A percentile compares a stretch with the other conserved stretches of the same genome.
Conservation (phyloP, 2,888 invertebrate species). For the Phalera bucephala region DNA sequence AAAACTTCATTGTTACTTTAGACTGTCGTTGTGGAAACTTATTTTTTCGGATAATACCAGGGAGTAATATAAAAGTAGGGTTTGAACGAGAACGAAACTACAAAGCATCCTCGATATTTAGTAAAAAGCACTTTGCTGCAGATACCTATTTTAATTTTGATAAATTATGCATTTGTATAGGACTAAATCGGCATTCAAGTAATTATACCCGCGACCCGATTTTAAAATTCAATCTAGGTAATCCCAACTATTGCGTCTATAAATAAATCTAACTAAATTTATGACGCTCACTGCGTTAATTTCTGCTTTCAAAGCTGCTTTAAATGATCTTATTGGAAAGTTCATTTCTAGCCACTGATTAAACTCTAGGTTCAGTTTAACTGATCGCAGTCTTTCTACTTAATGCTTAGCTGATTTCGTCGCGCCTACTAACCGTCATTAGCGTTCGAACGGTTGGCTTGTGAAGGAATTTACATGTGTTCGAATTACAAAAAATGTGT, state of each 20-base stretch:
- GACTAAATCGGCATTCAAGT: too few relatives aligned
- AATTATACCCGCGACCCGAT: too few relatives aligned
- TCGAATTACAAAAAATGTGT: constrained; percentile 23
- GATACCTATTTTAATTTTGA: too few relatives aligned
- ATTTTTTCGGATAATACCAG: too few relatives aligned
- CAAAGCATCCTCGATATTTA: too few relatives aligned
- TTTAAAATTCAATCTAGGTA: neutral
- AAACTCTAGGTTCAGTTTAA: constrained; percentile 5
- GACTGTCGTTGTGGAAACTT: too few relatives aligned
- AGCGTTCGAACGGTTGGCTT: constrained; percentile 7
- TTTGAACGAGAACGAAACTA: too few relatives aligned
- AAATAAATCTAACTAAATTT: neutral
- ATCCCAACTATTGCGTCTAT: neutral
- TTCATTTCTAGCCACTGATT: constrained; percentile 13
- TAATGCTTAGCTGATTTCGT: constrained; percentile 15
- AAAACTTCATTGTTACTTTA: too few relatives aligned
- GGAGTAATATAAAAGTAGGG: too few relatives aligned
- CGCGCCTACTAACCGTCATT: constrained; percentile 8
- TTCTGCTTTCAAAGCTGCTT: constrained; percentile 11
- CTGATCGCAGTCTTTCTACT: constrained; percentile 15
- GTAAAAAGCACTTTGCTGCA: too few relatives aligned
- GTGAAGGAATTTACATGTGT: constrained; percentile 24
- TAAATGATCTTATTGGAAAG: constrained; percentile 23
- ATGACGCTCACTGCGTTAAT: constrained; percentile 1
- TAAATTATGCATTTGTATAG: too few relatives aligned